phyloP scores from a whole-genome alignment of 2,888 invertebrate species.

The Limnephilus marmoratus region DNA sequence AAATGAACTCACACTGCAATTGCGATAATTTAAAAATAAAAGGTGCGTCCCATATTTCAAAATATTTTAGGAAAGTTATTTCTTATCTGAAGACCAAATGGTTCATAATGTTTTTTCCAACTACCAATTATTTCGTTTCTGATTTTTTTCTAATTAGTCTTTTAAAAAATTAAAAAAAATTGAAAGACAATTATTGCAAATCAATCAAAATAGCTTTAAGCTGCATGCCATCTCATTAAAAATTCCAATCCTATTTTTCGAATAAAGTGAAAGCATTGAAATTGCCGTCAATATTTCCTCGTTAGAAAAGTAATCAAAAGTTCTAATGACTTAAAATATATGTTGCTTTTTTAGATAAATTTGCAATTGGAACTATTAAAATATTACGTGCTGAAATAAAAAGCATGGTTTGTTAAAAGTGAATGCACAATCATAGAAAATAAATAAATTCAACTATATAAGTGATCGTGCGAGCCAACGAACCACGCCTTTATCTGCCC shows the following conservation, averaged over 20 bases:
- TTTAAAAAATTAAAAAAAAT: background rate
- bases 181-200: background rate
- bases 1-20: background rate
- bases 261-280: background rate
- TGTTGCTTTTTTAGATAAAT: no score
- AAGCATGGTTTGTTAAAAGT: background rate
- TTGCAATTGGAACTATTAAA: background rate
- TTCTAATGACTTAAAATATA: background rate
- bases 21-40: background rate
- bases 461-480: background rate
- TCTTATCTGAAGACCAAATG: no score
- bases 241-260: background rate
- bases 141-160: background rate
- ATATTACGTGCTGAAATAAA: background rate
- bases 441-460: background rate
- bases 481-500: background rate
- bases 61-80: no score
- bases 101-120: no score
- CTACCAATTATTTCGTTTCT: background rate
- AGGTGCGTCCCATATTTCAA: no score
- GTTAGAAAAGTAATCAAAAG: background rate
- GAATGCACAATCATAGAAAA: background rate
- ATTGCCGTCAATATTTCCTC: background rate
- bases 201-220: background rate
- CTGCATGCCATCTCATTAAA: background rate